A percentile compares a stretch with the other conserved stretches of the same genome.
Evolutionary conservation across 2,797 vertebrate species (phyloP).

Genomic region (Pseudochirops corinnae): DNA sequence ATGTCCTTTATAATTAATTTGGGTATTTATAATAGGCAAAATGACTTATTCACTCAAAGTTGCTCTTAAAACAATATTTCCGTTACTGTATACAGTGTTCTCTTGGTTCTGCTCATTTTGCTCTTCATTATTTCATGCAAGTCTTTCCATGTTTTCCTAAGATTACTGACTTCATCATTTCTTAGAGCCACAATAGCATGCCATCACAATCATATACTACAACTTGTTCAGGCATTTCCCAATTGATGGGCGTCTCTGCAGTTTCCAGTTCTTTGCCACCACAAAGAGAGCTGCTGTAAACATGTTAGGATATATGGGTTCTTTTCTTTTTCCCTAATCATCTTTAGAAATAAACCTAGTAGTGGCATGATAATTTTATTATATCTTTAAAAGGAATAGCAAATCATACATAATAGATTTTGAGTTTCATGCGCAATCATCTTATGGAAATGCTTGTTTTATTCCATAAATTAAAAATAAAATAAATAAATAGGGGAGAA

Average conservation of each 20-base stretch:
- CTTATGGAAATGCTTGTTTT: neutral
- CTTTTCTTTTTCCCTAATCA: neutral
- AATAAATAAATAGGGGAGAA: neutral
- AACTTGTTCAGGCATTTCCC: neutral
- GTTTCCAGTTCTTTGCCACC: neutral
- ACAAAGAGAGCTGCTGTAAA: neutral
- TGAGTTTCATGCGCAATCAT: neutral
- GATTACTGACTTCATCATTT: neutral
- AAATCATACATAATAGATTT: neutral
- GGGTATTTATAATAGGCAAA: neutral
- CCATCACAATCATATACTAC: neutral
- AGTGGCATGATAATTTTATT: neutral
- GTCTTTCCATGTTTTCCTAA: neutral
- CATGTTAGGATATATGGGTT: neutral
- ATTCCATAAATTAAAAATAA: neutral
- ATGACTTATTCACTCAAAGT: neutral
- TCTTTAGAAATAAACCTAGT: neutral
- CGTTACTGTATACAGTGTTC: neutral
- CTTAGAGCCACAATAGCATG: neutral
- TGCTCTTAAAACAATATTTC: neutral
- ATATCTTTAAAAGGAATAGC: neutral
- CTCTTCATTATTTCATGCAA: neutral
- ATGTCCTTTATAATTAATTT: neutral
- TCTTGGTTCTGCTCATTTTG: neutral
- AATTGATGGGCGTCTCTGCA: neutral